Evolutionary conservation across 2,113 vertebrate genomes (phyloP).

Genomic region (Sinocyclocheilus anshuiensis): DNA sequence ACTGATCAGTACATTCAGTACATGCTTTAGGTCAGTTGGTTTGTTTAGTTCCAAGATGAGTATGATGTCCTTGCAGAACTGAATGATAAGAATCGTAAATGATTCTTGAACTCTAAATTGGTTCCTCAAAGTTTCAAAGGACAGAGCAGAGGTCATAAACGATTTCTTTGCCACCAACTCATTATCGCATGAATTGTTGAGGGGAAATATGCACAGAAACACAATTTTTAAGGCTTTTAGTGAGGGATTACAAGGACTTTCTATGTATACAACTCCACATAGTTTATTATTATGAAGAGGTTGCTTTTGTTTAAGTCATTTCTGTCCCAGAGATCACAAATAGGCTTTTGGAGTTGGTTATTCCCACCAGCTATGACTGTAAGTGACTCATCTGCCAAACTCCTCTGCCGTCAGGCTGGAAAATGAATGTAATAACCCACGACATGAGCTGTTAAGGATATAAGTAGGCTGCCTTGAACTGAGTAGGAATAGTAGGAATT

Average conservation of each 20-base stretch:
- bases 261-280: background rate
- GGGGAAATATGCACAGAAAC: background rate
- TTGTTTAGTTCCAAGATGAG: constrained; percentile 9
- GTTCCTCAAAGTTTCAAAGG: background rate
- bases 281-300: background rate
- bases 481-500: background rate
- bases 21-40: constrained; percentile 9
- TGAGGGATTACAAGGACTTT: background rate
- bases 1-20: constrained; percentile 13
- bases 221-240: background rate
- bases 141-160: background rate
- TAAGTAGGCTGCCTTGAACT: background rate
- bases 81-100: background rate
- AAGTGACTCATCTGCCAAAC: constrained; percentile 6
- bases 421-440: constrained; percentile 8
- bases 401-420: background rate
- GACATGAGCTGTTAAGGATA: constrained; percentile 7
- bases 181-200: background rate
- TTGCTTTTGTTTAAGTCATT: background rate
- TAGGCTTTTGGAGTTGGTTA: background rate
- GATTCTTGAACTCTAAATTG: background rate
- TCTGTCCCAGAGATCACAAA: background rate
- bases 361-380: background rate
- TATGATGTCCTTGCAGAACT: constrained; percentile 19
- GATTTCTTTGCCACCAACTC: background rate